Evolutionary conservation across 2,888 invertebrate genomes (phyloP).

Genomic region (Nebria salina): DNA sequence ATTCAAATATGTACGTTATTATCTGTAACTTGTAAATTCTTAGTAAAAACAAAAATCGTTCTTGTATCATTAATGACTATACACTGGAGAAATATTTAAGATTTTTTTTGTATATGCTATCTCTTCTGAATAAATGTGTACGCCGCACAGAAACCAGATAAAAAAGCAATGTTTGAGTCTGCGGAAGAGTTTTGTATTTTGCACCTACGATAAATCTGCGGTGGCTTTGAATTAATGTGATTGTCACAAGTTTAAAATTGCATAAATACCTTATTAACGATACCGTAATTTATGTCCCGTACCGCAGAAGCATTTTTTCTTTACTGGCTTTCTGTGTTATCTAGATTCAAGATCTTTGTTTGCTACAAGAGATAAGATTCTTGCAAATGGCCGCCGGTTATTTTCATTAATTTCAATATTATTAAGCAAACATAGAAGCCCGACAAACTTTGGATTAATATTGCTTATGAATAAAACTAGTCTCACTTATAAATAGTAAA

Average conservation of each 20-base stretch:
- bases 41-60: background rate
- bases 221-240: conserved; percentile 35
- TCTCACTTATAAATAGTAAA: too few relatives aligned
- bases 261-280: conserved; percentile 47
- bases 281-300: conserved; percentile 40
- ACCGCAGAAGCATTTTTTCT: conserved; percentile 30
- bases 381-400: background rate
- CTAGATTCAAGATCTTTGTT: conserved; percentile 26
- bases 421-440: background rate
- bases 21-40: background rate
- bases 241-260: conserved; percentile 44
- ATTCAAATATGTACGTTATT: background rate
- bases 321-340: conserved; percentile 7
- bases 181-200: conserved; percentile 11
- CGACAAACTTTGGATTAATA: too few relatives aligned
- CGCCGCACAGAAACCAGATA: background rate
- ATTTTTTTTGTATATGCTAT: background rate
- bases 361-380: background rate
- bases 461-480: too few relatives aligned
- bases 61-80: background rate
- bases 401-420: background rate
- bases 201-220: conserved; percentile 39
- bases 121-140: background rate
- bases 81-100: background rate
- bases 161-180: conserved; percentile 1